Base-by-base conservation (phyloP, 1,140 invertebrate genomes). In the Tetramorium alpestre region DNA sequence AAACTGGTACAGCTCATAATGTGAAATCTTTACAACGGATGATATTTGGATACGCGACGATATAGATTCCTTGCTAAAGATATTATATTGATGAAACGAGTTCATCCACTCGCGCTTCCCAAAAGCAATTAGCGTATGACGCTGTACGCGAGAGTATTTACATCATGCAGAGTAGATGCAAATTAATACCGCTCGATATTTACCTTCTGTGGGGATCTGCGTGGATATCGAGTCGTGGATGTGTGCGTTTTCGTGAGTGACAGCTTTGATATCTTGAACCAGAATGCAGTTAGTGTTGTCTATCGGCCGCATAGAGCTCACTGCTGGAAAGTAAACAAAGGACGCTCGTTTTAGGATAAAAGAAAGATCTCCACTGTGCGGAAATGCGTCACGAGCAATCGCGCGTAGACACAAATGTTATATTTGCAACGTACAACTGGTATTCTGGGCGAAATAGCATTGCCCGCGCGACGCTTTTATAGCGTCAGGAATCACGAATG, bases 191-290 rank as follows among this genome's bases (percentile, higher is more conserved):
- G 84, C 77, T 88, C 70, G 81, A 89, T 89, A 89, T 90, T 95
- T 96, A 97, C 97, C 97, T 96, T 97, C 97, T 38, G 97, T 97
- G 38, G 97, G 97, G 89, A 97, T 96, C 94, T 97, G 97, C 78
- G 97, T 97, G 64, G 97, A 97, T 94, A 97, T 96, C 82, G 97
- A 96, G 94, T 97, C 97, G 94, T 97, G 96, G 87, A 97, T 96
- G 93, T 97, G 97, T 94, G 97, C 97, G 89, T 94, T 94, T 95
- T 98, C 97, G 92, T 98, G 97, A 87, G 98, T 98, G 88, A 98
- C 97, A 91, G 97, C 97, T 96, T 98, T 98, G 81, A 98, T 97
- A 95, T 98, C 98, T 96, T 98, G 97, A 91, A 98, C 98, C 94
- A 98, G 95, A 93, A 98, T 98, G 95, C 98, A 98, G 95, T 98